These are phyloP conservation scores for Trochalopteron elliotii DNA, from an alignment of 2,113 vertebrate genomes.

Conservation along the genomic window DNA sequence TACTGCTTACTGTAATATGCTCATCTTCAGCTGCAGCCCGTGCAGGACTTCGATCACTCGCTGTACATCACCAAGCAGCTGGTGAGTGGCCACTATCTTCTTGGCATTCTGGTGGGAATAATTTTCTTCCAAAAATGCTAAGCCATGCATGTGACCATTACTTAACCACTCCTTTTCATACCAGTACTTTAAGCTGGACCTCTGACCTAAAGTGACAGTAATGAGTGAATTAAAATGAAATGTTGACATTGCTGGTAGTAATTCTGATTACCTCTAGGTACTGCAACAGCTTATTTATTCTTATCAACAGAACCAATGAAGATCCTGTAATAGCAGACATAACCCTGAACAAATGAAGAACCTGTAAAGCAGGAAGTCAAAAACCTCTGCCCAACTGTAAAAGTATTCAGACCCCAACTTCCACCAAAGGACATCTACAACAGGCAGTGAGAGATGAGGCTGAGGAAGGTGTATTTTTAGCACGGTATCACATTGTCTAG, in stretches of 20 bases:
- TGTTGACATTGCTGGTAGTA: background rate
- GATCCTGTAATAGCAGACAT: background rate
- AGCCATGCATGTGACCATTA: constrained; percentile 91
- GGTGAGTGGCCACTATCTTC: constrained; percentile 90
- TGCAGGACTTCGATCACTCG: constrained; percentile 88
- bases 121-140: constrained; percentile 92
- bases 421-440: background rate
- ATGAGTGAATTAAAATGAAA: constrained; percentile 17
- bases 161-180: constrained; percentile 91
- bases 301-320: background rate
- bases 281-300: background rate
- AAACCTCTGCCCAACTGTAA: background rate
- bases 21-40: constrained; percentile 93
- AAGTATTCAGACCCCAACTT: background rate
- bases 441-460: background rate
- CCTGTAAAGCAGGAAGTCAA: background rate
- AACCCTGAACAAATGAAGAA: background rate
- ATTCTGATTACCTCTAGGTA: background rate
- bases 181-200: constrained; percentile 86
- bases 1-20: constrained; percentile 86
- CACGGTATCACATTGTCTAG: background rate
- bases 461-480: background rate
- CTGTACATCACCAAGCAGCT: constrained; percentile 89
- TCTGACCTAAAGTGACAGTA: constrained; percentile 80
- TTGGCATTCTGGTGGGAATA: constrained; percentile 92